Evolutionary conservation across 53 echinoderm and acorn worm species (phyloP).

Genomic region (Patiria pectinifera): DNA sequence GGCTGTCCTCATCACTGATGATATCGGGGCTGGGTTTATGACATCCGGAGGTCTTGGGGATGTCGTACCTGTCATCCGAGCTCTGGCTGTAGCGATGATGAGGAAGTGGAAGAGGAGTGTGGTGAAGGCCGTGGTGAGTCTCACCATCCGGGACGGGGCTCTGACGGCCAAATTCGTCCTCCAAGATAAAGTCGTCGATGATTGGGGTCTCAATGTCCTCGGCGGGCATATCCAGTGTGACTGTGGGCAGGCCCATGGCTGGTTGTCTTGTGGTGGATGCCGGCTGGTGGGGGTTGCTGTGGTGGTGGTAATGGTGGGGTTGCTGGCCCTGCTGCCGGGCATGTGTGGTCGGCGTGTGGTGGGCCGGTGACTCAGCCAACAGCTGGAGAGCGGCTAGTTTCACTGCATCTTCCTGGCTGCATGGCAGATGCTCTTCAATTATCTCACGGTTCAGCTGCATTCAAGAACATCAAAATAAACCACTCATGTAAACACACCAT

Average conservation of each 20-base stretch:
- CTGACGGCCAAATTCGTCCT: constrained; percentile 28
- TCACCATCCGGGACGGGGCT: constrained; percentile 3
- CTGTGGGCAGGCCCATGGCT: constrained; percentile 57
- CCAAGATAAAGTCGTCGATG: constrained; percentile 49
- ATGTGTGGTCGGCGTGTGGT: constrained; percentile 8
- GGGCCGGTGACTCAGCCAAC: constrained; percentile 60
- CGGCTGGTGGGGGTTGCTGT: constrained; percentile 9
- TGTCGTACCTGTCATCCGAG: constrained; percentile 41
- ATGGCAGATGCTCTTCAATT: constrained; percentile 74
- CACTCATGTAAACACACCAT: not conserved
- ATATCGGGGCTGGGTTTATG: constrained; percentile 3
- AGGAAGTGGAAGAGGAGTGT: not conserved
- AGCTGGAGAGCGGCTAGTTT: constrained; percentile 86
- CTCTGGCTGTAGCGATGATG: constrained; percentile 5
- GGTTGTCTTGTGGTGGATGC: constrained; percentile 25
- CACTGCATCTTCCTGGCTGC: constrained; percentile 84
- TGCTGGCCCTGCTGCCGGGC: constrained; percentile 28
- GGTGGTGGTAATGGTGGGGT: constrained; percentile 10
- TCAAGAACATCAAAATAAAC: not conserved
- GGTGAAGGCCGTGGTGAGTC: not conserved
- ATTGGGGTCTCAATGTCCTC: constrained; percentile 50
- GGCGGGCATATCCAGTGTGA: constrained; percentile 50
- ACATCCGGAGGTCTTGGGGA: constrained; percentile 37
- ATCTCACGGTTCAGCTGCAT: constrained; percentile 76
- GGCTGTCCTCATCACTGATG: constrained; percentile 2